Base-by-base conservation (phyloP, 2,797 vertebrate species). In the Coendou prehensilis region DNA sequence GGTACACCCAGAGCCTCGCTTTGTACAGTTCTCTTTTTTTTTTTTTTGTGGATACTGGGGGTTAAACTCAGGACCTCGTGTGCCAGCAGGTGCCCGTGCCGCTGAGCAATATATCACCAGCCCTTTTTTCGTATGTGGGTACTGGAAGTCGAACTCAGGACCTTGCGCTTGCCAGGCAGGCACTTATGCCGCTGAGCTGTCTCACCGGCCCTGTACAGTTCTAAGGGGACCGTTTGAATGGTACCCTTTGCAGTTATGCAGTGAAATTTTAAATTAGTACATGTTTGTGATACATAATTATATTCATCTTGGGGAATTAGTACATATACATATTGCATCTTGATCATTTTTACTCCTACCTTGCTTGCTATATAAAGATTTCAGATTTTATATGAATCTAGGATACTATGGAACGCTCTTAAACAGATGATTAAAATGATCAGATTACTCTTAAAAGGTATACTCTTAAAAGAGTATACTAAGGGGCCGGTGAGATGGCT, bases 331-430 rank as follows among this genome's bases (percentile, higher is more conserved):
- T 75, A 75, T 14, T 47, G 11, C 11, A 75, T 45, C 41, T 75
- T 75, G 22, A 75, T 75, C 23, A 75, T 26, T 75, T 75, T 75
- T 47, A 75, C 41, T 75, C 9, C 10, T 10, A 10, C 22, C 61
- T 63, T 94, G 69, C 33, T 95, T 95, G 87, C 52, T 94, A 5
- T 61, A 61, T 88, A 87, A 71, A 78, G 56, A 71, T 23, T 93
- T 91, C 37, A 83, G 15, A 83, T 93, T 96, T 93, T 94, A 89
- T 84, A 20, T 78, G 64, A 86, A 92, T 92, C 63, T 90, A 92
- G 41, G 20, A 90, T 81, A 20, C 47, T 83, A 30, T 37, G 84
- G 52, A 95, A 13, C 82, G 47, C 23, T 86, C 18, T 82, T 94
- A 93, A 61, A 41, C 23, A 63, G 56, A 78, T 52, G 63, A 52